Evolutionary conservation across 2,797 vertebrate species (phyloP), one percentile per base, ranked within the genome.

Genomic region (Peromyscus aztecus): DNA sequence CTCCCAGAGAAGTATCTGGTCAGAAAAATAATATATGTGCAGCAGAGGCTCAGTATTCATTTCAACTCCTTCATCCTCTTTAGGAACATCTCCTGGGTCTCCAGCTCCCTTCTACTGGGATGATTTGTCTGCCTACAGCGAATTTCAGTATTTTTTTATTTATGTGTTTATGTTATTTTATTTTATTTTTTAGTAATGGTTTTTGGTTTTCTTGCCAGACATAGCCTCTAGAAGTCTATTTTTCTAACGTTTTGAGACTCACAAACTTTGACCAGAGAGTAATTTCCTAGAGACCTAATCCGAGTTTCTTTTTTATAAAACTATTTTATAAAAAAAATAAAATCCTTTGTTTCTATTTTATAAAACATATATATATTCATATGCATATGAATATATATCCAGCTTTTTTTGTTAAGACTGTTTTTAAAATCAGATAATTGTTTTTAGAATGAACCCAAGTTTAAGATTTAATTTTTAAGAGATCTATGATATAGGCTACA

Each of bases 61-160:
- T 93, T 75, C 67, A 85, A 69, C 34, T 87, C 88, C 75, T 90
- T 96, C 67, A 52, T 92, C 40, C 69, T 67, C 65, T 61, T 94
- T 63, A 96, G 71, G 43, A 43, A 96, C 46, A 19, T 94, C 95
- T 96, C 85, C 80, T 23, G 91, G 63, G 89, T 59, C 73, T 88
- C 77, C 52, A 6, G 71, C 76, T 90, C 43, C 71, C 76, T 96
- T 91, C 86, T 92, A 80, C 80, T 61, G 87, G 55, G 52, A 87
- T 77, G 89, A 91, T 73, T 97, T 63, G 89, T 67, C 75, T 95
- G 37, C 78, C 94, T 76, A 37, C 73, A 52, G 89, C 91, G 76
- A 95, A 93, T 97, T 93, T 97, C 55, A 89, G 49, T 90, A 29
- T 59, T 84, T 96, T 96, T 93, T 78, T n/a, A n/a, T n/a, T 80